phyloP scores from a whole-genome alignment of 2,888 invertebrate genomes.

The Trypoxylon attenuatum region DNA sequence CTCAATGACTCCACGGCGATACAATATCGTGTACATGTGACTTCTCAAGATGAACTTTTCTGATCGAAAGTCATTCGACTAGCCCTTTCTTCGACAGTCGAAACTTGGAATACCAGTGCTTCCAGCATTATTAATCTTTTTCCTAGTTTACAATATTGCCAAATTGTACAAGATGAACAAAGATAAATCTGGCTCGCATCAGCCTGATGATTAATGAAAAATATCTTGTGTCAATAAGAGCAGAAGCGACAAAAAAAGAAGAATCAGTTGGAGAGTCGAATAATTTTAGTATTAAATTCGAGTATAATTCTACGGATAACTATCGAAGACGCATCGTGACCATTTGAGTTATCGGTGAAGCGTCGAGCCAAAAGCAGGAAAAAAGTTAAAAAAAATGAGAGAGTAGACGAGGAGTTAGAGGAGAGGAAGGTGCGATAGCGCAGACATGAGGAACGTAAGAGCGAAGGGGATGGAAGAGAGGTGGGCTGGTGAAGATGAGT shows the following conservation, averaged over 20 bases:
- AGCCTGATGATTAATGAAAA: too few relatives aligned
- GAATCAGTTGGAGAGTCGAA: too few relatives aligned
- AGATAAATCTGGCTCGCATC: too few relatives aligned
- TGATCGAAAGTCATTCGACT: conserved; percentile 9
- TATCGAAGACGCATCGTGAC: too few relatives aligned
- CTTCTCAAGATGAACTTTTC: neutral
- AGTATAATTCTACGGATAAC: too few relatives aligned
- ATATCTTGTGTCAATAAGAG: too few relatives aligned
- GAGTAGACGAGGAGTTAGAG: conserved; percentile 7
- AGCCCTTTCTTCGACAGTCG: neutral
- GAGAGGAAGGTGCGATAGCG: conserved; percentile 14
- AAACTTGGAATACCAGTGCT: too few relatives aligned
- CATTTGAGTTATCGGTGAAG: neutral
- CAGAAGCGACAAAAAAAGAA: too few relatives aligned
- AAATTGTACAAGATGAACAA: too few relatives aligned
- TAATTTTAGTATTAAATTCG: too few relatives aligned
- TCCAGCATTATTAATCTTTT: too few relatives aligned
- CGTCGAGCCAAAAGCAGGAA: neutral
- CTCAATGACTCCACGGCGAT: conserved; percentile 51
- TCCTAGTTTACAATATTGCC: too few relatives aligned
- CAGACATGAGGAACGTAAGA: conserved; percentile 18
- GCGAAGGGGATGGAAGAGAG: conserved; percentile 1
- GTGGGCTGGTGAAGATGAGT: conserved; percentile 59
- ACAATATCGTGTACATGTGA: conserved; percentile 38
- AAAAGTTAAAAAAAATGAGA: conserved; percentile 3